Evolutionary conservation across 2,113 vertebrate species (phyloP).

Genomic region (Abramis brama): DNA sequence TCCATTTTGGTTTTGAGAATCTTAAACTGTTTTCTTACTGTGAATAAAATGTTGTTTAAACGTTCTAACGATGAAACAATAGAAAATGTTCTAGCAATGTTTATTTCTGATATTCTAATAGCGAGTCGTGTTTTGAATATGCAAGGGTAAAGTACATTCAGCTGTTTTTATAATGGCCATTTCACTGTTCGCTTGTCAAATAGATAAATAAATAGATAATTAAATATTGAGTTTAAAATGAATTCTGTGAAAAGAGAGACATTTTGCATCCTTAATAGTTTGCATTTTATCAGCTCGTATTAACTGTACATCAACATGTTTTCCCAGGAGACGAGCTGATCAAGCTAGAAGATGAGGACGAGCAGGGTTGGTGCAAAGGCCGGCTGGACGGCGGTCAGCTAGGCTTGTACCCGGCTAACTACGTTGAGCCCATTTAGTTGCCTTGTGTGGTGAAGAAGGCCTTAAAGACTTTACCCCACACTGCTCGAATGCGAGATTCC

Average conservation of each 20-base stretch:
- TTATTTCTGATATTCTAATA: neutral
- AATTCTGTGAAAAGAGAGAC: neutral
- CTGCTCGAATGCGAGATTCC: conserved; percentile 70
- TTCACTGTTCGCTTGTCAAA: neutral
- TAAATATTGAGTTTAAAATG: neutral
- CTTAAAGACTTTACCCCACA: conserved; percentile 65
- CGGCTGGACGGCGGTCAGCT: conserved; percentile 90
- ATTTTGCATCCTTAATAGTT: neutral
- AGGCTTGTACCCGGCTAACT: conserved; percentile 96
- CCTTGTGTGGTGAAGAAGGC: conserved; percentile 45
- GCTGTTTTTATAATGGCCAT: neutral
- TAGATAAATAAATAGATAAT: neutral
- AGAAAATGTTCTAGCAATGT: neutral
- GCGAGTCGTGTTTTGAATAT: neutral
- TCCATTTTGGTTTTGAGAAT: neutral
- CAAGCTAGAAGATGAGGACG: conserved; percentile 95
- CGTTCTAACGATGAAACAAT: neutral
- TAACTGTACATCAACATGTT: neutral
- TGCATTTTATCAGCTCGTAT: neutral
- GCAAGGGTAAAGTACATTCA: neutral
- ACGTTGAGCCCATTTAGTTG: conserved; percentile 88
- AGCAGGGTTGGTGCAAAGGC: conserved; percentile 98
- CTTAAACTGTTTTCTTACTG: neutral
- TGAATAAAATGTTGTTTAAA: neutral
- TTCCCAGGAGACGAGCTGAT: conserved; percentile 89